Evolutionary conservation across 2,888 invertebrate genomes (phyloP).

Genomic region (Hirudinaria manillensis): DNA sequence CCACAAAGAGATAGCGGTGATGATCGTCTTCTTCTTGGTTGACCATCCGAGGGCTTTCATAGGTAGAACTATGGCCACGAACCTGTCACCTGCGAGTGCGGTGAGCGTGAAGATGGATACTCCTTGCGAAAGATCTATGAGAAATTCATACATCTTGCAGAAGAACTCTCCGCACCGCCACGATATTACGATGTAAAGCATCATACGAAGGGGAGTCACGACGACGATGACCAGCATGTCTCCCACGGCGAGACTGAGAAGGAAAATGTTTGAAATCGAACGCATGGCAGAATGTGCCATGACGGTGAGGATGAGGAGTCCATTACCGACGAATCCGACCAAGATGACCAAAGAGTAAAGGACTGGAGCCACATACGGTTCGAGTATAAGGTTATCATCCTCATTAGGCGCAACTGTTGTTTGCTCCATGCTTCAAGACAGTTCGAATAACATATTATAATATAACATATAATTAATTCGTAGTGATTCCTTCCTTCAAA

Average conservation of each 20-base stretch:
- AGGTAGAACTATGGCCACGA: constrained; percentile 31
- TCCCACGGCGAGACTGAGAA: constrained; percentile 74
- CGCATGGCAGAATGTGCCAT: constrained; percentile 72
- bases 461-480: too few species aligned
- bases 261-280: constrained; percentile 75
- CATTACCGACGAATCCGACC: constrained; percentile 75
- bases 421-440: not conserved
- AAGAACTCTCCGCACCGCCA: constrained; percentile 83
- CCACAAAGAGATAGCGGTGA: constrained; percentile 22
- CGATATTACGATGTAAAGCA: constrained; percentile 73
- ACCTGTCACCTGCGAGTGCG: constrained; percentile 30
- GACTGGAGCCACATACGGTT: constrained; percentile 61
- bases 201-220: constrained; percentile 74
- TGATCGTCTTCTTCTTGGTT: constrained; percentile 10
- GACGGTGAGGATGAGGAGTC: constrained; percentile 74
- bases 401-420: not conserved
- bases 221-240: constrained; percentile 73
- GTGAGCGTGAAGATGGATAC: constrained; percentile 50
- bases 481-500: not conserved
- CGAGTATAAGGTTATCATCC: not conserved
- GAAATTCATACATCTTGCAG: constrained; percentile 69
- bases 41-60: constrained; percentile 23
- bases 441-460: too few species aligned
- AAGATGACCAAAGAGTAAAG: constrained; percentile 75
- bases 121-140: constrained; percentile 80